Evolutionary conservation across 2,113 vertebrate species (phyloP).

Genomic region (Myrmecobius fasciatus): DNA sequence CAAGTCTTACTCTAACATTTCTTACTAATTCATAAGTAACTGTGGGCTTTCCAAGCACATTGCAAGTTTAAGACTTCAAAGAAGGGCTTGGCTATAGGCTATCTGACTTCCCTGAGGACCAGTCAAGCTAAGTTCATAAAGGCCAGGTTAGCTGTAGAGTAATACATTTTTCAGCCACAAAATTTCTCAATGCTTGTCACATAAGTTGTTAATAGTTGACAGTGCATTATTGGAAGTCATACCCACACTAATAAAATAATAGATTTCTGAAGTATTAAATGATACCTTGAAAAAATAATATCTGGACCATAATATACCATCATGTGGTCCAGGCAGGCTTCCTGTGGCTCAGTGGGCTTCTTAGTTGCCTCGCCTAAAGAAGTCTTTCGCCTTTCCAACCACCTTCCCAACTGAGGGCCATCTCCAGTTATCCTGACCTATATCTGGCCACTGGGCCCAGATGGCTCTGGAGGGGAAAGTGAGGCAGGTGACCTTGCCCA

Average conservation of each 20-base stretch:
- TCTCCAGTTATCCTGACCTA: too few species aligned
- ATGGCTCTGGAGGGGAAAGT: too few species aligned
- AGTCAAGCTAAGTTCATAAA: background rate
- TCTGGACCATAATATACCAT: background rate
- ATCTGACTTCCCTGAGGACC: background rate
- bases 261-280: background rate
- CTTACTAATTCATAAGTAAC: background rate
- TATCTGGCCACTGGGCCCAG: too few species aligned
- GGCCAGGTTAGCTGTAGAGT: background rate
- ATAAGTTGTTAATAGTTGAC: background rate
- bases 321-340: background rate
- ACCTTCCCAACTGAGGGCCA: background rate
- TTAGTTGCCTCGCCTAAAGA: background rate
- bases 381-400: background rate
- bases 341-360: background rate
- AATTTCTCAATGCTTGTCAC: background rate
- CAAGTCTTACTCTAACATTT: background rate
- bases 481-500: too few species aligned
- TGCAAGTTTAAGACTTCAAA: background rate
- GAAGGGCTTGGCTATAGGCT: background rate
- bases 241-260: background rate
- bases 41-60: background rate
- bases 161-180: background rate
- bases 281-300: background rate
- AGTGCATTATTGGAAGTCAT: background rate